Percentiles rank a stretch among this genome's conserved stretches.
Evolutionary conservation across 1,140 invertebrate genomes (phyloP).

Genomic region (Steinernema feltiae): DNA sequence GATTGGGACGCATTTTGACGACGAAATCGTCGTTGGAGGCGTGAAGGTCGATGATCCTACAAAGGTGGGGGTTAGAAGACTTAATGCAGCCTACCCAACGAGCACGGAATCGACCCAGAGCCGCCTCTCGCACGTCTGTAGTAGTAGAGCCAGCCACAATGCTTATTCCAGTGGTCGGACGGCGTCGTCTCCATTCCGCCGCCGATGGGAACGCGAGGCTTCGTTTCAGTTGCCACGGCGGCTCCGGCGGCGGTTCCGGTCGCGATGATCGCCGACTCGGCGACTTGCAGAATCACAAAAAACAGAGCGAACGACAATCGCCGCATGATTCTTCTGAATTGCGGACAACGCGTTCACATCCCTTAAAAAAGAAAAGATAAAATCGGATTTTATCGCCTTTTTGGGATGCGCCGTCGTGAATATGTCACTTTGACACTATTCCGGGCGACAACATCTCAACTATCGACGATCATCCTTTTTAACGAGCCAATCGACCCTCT

Average conservation of each 20-base stretch:
- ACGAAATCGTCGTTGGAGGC: background rate
- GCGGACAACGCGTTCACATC: background rate
- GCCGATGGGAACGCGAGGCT: background rate
- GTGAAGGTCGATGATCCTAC: background rate
- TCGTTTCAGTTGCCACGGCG: background rate
- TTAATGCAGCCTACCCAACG: background rate
- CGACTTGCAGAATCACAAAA: too few relatives aligned
- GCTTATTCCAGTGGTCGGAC: background rate
- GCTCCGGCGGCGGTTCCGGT: background rate
- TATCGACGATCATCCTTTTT: too few relatives aligned
- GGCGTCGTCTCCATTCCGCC: background rate
- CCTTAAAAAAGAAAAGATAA: background rate
- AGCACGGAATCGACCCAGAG: background rate
- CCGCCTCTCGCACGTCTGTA: background rate
- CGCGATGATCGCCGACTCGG: background rate
- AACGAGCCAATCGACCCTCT: too few relatives aligned
- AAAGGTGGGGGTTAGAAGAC: too few relatives aligned
- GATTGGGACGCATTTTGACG: background rate
- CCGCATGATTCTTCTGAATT: background rate
- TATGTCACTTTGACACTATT: background rate
- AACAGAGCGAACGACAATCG: too few relatives aligned
- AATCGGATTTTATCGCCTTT: background rate
- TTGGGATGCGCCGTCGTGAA: background rate
- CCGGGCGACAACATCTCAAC: too few relatives aligned
- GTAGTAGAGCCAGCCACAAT: background rate